Conservation (phyloP, 2,888 invertebrate species). For the Allacma fusca region DNA sequence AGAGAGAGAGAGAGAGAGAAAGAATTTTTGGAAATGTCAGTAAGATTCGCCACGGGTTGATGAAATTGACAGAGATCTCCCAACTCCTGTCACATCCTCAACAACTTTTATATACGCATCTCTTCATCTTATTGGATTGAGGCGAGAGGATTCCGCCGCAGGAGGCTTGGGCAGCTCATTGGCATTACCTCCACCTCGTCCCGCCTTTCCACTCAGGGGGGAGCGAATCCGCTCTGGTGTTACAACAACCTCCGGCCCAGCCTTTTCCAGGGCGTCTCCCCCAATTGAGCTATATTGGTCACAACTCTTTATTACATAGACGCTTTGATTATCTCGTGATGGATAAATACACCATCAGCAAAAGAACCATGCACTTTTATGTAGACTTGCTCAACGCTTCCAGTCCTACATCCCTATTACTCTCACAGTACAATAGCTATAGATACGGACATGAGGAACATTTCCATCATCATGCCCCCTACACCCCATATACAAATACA, state of each 20-base stretch:
- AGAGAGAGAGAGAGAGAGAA: too few species aligned
- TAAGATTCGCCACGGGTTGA: conserved; percentile 62
- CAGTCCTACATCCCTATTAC: too few species aligned
- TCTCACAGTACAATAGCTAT: too few species aligned
- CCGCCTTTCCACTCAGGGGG: conserved; percentile 26
- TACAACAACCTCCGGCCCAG: conserved; percentile 10
- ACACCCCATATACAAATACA: too few species aligned
- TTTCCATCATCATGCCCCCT: too few species aligned
- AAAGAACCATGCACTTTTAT: too few species aligned
- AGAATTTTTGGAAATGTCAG: conserved; percentile 59
- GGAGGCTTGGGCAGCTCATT: neutral
- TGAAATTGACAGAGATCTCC: conserved; percentile 61
- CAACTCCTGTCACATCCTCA: conserved; percentile 56
- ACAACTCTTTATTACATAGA: conserved; percentile 43
- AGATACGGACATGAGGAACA: too few species aligned
- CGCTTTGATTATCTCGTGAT: conserved; percentile 45
- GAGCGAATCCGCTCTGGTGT: neutral
- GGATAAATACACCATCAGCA: conserved; percentile 39
- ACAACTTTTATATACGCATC: conserved; percentile 53
- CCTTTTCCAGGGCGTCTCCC: conserved; percentile 33
- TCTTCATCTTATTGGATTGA: conserved; percentile 51
- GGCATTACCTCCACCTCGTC: conserved; percentile 6
- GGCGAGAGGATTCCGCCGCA: conserved; percentile 35
- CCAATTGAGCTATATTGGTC: conserved; percentile 42
- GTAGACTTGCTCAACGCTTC: too few species aligned